Evolutionary conservation across 2,888 invertebrate species (phyloP), one percentile per base, ranked within the genome.

Genomic region (Eumerus sabulonum): DNA sequence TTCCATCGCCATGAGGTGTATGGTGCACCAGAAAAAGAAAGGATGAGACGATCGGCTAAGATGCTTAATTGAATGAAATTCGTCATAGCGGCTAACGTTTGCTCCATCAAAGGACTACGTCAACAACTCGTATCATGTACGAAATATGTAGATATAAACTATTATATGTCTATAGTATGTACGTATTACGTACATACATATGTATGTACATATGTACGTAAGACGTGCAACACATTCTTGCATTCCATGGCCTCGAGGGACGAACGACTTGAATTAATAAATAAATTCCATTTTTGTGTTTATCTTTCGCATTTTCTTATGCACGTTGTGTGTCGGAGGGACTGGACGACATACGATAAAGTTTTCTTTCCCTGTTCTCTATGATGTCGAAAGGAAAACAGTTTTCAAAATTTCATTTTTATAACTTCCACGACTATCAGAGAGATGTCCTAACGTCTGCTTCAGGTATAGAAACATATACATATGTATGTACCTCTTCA

Each of bases 221-320:
- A 7, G 3, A 27, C 7, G n/a, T 27, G 3, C 27, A 27, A 27
- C 27, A 2, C 27, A 27, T 27, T 7, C 27, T 2, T 27, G 27
- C 27, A 27, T 27, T 27, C 27, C 27, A 27, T 27, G 27, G 27
- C n/a, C n/a, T 27, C 7, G 27, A 7, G 27, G 27, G 7, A 27
- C n/a, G n/a, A n/a, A n/a, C n/a, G n/a, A n/a, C n/a, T 27, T 27
- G 27, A 72, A 77, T 77, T 77, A 77, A 72, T 77, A 77, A 77
- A 77, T 77, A 77, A 77, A 77, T 77, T 77, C 62, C 76, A 57
- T 51, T 76, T 76, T 71, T 76, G 66, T 77, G 56, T 72, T 77
- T 77, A 56, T 72, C 66, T 77, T 76, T 40, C 47, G 35, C 14
- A n/a, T 50, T 57, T 47, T 54, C 17, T 11, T 1, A 11, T 11